Conservation (phyloP, 2,888 invertebrate species). For the Lissonota sp. region DNA sequence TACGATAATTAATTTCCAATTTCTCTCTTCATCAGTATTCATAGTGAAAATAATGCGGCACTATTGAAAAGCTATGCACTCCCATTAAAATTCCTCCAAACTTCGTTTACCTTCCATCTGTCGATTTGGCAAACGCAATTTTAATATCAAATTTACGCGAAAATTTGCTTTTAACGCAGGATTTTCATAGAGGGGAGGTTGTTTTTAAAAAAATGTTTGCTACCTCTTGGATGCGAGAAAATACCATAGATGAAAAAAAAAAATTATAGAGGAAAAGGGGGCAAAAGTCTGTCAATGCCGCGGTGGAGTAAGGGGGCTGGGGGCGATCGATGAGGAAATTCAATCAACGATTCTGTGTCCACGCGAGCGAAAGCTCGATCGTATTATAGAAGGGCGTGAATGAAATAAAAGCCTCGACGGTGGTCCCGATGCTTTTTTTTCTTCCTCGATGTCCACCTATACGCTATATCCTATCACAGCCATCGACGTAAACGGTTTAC, state of each 20-base stretch:
- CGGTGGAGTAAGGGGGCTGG: not conserved
- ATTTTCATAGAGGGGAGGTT: no score
- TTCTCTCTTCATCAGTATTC: no score
- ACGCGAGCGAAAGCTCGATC: slow-evolving; percentile 38
- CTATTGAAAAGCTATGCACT: no score
- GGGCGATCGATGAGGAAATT: slow-evolving; percentile 56
- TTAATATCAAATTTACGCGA: no score
- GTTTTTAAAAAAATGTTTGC: no score
- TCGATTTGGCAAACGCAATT: no score
- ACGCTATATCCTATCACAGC: not conserved
- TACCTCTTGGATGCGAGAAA: slow-evolving; percentile 20
- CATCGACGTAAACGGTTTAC: slow-evolving; percentile 49
- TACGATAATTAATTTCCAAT: no score
- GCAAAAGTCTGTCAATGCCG: slow-evolving; percentile 30
- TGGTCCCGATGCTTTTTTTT: not conserved
- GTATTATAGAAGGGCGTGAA: slow-evolving; percentile 44
- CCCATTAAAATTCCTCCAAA: no score
- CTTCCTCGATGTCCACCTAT: slow-evolving; percentile 23
- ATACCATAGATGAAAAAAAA: slow-evolving; percentile 14
- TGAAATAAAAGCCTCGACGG: slow-evolving; percentile 54
- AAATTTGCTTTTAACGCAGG: no score
- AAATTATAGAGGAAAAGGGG: not conserved
- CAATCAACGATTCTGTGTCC: slow-evolving; percentile 50
- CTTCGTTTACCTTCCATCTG: no score
- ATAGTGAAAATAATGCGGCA: no score